Conservation (phyloP, 2,888 invertebrate species). For the Dasypolia templi region DNA sequence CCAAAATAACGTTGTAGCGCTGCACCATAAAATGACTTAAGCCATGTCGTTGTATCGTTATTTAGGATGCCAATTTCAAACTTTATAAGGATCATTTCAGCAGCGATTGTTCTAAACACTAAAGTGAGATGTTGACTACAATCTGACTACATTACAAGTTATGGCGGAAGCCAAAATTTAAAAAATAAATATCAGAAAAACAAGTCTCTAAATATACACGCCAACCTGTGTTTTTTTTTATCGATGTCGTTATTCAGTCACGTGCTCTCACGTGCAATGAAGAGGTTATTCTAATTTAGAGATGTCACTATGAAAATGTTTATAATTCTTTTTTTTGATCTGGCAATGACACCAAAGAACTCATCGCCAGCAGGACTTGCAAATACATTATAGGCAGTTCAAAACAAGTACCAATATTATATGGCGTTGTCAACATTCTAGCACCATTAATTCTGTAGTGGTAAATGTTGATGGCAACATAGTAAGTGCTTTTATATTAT, state of each 20-base stretch:
- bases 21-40: neutral
- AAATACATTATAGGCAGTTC: neutral
- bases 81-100: conserved; percentile 23
- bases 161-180: conserved; percentile 41
- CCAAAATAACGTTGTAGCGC: neutral
- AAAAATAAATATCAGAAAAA: conserved; percentile 52
- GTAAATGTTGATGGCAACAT: conserved; percentile 29
- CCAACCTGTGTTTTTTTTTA: neutral
- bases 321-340: too few species aligned
- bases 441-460: conserved; percentile 18
- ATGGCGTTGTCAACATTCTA: conserved; percentile 11
- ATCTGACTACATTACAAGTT: conserved; percentile 18
- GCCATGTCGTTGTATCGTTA: conserved; percentile 27
- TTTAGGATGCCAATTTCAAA: conserved; percentile 12
- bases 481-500: conserved; percentile 42
- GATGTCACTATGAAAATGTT: neutral
- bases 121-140: conserved; percentile 17
- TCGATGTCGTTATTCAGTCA: neutral
- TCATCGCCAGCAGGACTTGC: neutral
- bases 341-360: neutral
- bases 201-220: neutral
- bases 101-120: conserved; percentile 17
- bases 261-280: neutral
- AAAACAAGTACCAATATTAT: conserved; percentile 34
- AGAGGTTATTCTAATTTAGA: neutral